Evolutionary conservation across 2,113 vertebrate genomes (phyloP).

Genomic region (Seriola rivoliana): DNA sequence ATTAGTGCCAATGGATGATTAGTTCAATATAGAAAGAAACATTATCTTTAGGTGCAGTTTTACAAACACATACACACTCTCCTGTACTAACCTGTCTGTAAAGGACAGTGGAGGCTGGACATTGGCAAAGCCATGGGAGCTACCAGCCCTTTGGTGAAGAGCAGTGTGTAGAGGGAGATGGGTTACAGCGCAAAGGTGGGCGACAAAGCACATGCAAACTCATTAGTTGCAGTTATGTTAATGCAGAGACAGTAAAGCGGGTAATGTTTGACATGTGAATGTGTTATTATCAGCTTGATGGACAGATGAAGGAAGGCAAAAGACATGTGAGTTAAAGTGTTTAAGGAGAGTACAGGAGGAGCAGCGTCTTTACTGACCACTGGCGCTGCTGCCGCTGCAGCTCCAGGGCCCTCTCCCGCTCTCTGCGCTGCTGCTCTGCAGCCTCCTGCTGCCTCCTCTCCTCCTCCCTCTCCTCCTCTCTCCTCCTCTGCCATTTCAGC

Average conservation of each 20-base stretch:
- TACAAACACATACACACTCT: neutral
- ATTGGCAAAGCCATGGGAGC: conserved; percentile 69
- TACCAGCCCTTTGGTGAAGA: conserved; percentile 71
- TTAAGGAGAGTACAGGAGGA: conserved; percentile 16
- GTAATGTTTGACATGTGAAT: conserved; percentile 13
- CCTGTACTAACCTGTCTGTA: conserved; percentile 82
- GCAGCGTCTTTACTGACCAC: conserved; percentile 70
- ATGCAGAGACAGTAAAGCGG: conserved; percentile 46
- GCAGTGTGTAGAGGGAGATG: conserved; percentile 27
- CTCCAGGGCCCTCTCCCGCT: conserved; percentile 58
- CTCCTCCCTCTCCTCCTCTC: conserved; percentile 63
- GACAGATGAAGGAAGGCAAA: conserved; percentile 9
- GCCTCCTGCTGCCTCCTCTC: conserved; percentile 70
- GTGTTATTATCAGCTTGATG: conserved; percentile 31
- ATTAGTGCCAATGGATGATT: neutral
- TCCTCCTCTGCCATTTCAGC: conserved; percentile 35
- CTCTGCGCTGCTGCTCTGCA: conserved; percentile 61
- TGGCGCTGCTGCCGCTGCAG: conserved; percentile 54
- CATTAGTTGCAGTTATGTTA: conserved; percentile 63
- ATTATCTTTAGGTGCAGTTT: neutral
- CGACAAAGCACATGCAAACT: conserved; percentile 68
- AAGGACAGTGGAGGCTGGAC: conserved; percentile 73
- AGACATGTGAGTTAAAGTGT: neutral
- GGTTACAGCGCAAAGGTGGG: conserved; percentile 54
- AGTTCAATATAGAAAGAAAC: neutral